phyloP scores from a whole-genome alignment of 2,888 invertebrate species.

The Laothoe populi region DNA sequence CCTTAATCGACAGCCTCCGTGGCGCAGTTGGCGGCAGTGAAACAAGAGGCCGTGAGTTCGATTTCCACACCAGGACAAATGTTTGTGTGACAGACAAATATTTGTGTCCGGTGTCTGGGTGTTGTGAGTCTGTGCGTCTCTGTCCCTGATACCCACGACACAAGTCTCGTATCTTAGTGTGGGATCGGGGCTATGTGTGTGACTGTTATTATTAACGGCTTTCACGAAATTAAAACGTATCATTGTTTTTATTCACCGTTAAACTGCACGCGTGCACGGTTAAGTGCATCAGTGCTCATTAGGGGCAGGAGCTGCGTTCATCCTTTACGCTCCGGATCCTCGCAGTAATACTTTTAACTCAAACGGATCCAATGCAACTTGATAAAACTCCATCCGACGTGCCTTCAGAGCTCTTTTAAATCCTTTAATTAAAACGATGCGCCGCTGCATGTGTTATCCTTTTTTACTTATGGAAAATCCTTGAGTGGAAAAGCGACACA shows the following conservation, averaged over 20 bases:
- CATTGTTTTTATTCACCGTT: not conserved
- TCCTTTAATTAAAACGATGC: conserved; percentile 15
- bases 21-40: too few species aligned
- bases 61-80: too few species aligned
- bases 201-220: too few species aligned
- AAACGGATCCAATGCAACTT: conserved; percentile 17
- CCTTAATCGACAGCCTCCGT: too few species aligned
- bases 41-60: too few species aligned
- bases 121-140: too few species aligned
- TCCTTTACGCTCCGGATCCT: not conserved
- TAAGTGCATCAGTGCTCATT: not conserved
- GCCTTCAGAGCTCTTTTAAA: conserved; percentile 12
- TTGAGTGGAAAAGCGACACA: conserved; percentile 31
- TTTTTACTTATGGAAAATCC: conserved; percentile 26
- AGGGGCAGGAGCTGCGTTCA: conserved; percentile 2
- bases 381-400: conserved; percentile 13
- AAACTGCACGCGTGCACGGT: not conserved
- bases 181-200: too few species aligned
- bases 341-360: conserved; percentile 13
- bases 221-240: not conserved
- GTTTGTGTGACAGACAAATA: too few species aligned
- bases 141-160: too few species aligned
- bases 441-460: conserved; percentile 29
- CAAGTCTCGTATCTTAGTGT: too few species aligned
- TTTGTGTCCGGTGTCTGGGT: too few species aligned